Percentiles rank a stretch among this genome's conserved stretches.
phyloP scores from a whole-genome alignment of 2,113 vertebrate genomes.

The Chrysochloris asiatica region DNA sequence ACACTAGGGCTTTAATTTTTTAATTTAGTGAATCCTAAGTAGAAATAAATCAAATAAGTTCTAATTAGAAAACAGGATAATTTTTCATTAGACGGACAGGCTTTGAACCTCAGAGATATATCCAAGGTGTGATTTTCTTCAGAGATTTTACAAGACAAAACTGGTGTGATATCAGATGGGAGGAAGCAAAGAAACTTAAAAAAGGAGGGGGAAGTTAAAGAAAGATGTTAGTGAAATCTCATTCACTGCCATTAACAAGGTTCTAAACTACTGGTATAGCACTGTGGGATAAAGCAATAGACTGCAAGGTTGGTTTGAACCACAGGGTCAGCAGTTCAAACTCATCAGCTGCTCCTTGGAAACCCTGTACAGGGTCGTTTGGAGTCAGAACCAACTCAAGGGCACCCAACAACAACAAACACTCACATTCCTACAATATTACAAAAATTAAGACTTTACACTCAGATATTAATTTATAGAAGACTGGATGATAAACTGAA shows the following conservation, averaged over 20 bases:
- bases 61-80: not conserved
- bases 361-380: too few relatives aligned
- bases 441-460: slow-evolving; percentile 18
- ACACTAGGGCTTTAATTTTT: not conserved
- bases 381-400: too few relatives aligned
- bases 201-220: not conserved
- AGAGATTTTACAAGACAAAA: slow-evolving; percentile 3
- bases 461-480: not conserved
- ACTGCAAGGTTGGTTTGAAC: too few relatives aligned
- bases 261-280: too few relatives aligned
- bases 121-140: not conserved
- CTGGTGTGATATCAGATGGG: not conserved
- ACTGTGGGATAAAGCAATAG: too few relatives aligned
- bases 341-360: too few relatives aligned
- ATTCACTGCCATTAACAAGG: not conserved
- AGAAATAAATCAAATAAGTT: slow-evolving; percentile 23
- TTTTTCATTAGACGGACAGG: not conserved
- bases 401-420: too few relatives aligned
- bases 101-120: not conserved
- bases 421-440: not conserved
- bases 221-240: slow-evolving; percentile 30
- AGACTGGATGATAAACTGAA: not conserved
- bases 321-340: too few relatives aligned
- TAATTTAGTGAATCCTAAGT: not conserved
- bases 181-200: not conserved